Evolutionary conservation across 2,888 invertebrate species (phyloP).

Genomic region (Hirtodrosophila cameraria): DNA sequence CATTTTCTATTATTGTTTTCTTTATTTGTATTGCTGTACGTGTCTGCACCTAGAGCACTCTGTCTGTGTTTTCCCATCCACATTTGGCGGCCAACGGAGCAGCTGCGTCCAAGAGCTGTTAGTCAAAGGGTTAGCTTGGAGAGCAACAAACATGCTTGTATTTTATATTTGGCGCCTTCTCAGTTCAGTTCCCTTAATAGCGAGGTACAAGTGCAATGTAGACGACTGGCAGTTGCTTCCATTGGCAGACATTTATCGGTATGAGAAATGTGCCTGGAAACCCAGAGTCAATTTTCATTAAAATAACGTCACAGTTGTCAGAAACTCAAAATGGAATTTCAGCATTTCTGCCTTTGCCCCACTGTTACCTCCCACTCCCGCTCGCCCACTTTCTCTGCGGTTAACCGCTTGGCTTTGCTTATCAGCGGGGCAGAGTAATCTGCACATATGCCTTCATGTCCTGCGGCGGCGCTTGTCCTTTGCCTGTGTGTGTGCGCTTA

Average conservation of each 20-base stretch:
- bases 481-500: constrained; percentile 37
- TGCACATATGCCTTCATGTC: constrained; percentile 56
- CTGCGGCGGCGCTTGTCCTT: constrained; percentile 51
- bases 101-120: constrained; percentile 63
- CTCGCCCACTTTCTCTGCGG: constrained; percentile 44
- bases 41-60: constrained; percentile 75
- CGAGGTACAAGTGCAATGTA: constrained; percentile 8
- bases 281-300: constrained; percentile 71
- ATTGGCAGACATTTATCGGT: constrained; percentile 13
- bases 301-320: constrained; percentile 58
- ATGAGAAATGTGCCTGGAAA: constrained; percentile 29
- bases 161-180: constrained; percentile 6
- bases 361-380: neutral
- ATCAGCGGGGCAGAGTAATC: constrained; percentile 49
- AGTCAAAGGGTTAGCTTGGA: constrained; percentile 9
- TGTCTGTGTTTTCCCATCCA: constrained; percentile 42
- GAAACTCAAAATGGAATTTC: constrained; percentile 45
- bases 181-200: too few species aligned
- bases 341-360: constrained; percentile 13
- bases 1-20: constrained; percentile 78
- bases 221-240: neutral
- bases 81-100: constrained; percentile 45
- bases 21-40: constrained; percentile 76
- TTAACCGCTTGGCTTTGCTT: constrained; percentile 70
- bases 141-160: constrained; percentile 9